phyloP scores from a whole-genome alignment of 2,888 invertebrate species.

The Philereme transversata region DNA sequence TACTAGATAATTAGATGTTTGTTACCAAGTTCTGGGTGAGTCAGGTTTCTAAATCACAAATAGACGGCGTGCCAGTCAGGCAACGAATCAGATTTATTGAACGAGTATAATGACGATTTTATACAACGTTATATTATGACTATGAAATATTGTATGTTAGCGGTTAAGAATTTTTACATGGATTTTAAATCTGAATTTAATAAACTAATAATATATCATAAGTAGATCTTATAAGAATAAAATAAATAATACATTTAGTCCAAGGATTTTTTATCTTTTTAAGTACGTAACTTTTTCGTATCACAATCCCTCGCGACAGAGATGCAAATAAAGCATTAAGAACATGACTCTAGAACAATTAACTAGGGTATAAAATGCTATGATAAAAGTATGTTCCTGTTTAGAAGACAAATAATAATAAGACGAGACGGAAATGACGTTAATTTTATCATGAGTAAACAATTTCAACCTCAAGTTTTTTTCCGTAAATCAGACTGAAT shows the following conservation, averaged over 20 bases:
- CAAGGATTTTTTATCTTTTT: conserved; percentile 15
- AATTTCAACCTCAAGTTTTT: conserved; percentile 9
- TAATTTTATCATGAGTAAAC: not conserved
- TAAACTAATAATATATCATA: too few species aligned
- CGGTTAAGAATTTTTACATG: too few species aligned
- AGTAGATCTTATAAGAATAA: conserved; percentile 3
- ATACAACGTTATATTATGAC: too few species aligned
- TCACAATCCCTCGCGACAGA: conserved; percentile 7
- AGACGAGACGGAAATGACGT: conserved; percentile 1
- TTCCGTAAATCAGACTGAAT: conserved; percentile 15
- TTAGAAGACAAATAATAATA: too few species aligned
- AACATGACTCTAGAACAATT: conserved; percentile 7
- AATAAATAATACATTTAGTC: conserved; percentile 13
- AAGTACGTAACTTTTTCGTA: conserved; percentile 16
- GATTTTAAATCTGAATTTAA: too few species aligned
- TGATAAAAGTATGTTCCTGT: not conserved
- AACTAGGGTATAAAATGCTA: not conserved
- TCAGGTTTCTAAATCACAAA: conserved; percentile 15
- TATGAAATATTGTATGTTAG: too few species aligned
- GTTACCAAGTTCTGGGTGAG: conserved; percentile 10
- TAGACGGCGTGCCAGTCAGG: conserved; percentile 4
- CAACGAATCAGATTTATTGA: not conserved
- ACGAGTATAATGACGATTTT: too few species aligned
- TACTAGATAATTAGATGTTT: conserved; percentile 38
- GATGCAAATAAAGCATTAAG: conserved; percentile 18